Percentiles rank a stretch among this genome's conserved stretches.
Conservation (phyloP, 2,113 vertebrate species). For the Empidonax alnorum region DNA sequence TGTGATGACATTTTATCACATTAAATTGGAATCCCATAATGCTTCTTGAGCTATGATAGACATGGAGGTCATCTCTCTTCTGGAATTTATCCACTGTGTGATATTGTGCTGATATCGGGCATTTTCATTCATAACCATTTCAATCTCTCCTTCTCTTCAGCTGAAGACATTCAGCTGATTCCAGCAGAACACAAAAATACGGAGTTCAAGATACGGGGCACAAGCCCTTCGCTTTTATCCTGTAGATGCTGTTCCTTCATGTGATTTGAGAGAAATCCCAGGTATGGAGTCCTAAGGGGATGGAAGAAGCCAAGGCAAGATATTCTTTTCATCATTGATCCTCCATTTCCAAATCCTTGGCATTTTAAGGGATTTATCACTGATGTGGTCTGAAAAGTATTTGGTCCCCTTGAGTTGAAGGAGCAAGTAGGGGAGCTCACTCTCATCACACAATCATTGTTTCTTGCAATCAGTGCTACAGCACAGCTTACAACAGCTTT, state of each 20-base stretch:
- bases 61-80: background rate
- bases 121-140: background rate
- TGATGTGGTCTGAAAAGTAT: background rate
- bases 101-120: background rate
- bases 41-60: background rate
- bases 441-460: rapidly evolving
- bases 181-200: background rate
- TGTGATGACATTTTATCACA: constrained; percentile 35
- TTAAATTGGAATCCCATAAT: constrained; percentile 14
- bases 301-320: background rate
- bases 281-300: background rate
- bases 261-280: background rate
- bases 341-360: background rate
- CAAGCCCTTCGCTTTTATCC: background rate
- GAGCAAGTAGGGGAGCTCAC: background rate
- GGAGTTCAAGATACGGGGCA: background rate
- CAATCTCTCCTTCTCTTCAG: background rate
- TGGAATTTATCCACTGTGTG: background rate
- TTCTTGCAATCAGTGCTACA: background rate
- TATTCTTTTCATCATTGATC: background rate
- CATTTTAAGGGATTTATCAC: background rate
- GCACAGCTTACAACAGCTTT: background rate
- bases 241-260: background rate
- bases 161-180: background rate
- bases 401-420: background rate